A percentile compares a stretch with the other conserved stretches of the same genome.
Conservation (phyloP, 2,113 vertebrate genomes). For the Synodontis membranacea region DNA sequence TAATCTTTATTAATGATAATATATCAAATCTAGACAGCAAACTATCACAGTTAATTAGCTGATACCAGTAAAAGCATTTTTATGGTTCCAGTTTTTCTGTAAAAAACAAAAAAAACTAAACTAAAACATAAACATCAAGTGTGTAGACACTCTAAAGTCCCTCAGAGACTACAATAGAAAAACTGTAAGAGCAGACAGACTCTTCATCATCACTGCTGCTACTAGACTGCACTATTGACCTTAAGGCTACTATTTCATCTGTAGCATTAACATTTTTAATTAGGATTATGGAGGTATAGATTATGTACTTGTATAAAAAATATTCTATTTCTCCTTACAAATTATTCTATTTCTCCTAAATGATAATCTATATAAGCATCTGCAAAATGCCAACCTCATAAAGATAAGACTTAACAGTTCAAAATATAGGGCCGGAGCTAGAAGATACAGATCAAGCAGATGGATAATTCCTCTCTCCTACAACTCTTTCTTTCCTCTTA, state of each 20-base stretch:
- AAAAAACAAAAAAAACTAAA: too few relatives aligned
- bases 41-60: too few relatives aligned
- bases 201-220: background rate
- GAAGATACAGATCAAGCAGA: constrained; percentile 21
- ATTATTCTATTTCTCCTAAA: too few relatives aligned
- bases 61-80: too few relatives aligned
- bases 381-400: background rate
- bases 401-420: background rate
- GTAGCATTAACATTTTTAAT: background rate
- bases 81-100: too few relatives aligned
- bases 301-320: background rate
- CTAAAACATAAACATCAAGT: background rate
- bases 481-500: background rate
- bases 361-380: background rate
- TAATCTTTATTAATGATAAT: too few relatives aligned
- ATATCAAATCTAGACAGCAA: too few relatives aligned
- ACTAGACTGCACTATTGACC: background rate
- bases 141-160: background rate
- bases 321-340: too few relatives aligned
- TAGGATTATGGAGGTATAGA: background rate
- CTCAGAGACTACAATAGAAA: background rate
- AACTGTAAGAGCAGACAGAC: background rate
- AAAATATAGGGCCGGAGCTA: background rate
- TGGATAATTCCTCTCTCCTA: constrained; percentile 27
- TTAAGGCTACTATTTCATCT: background rate